phyloP scores from a whole-genome alignment of 2,113 vertebrate species.

The Hirundichthys speculiger region DNA sequence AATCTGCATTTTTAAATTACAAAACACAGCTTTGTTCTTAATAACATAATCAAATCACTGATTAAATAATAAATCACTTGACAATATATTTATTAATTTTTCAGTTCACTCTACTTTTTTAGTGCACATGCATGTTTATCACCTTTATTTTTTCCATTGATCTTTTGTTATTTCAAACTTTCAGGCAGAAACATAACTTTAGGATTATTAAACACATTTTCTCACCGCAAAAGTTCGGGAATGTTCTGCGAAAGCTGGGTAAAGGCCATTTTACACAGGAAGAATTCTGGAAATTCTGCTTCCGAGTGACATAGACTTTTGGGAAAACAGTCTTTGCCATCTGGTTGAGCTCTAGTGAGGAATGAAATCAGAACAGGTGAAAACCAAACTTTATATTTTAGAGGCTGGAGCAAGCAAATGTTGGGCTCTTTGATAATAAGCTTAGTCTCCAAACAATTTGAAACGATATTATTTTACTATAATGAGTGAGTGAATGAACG shows the following conservation, averaged over 20 bases:
- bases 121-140: too few relatives aligned
- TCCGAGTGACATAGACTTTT: conserved; percentile 62
- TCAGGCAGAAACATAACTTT: neutral
- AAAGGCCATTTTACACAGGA: conserved; percentile 74
- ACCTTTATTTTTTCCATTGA: too few relatives aligned
- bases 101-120: too few relatives aligned
- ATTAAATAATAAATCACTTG: too few relatives aligned
- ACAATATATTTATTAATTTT: too few relatives aligned
- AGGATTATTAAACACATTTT: neutral
- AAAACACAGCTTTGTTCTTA: too few relatives aligned
- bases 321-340: conserved; percentile 67
- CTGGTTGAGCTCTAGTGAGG: conserved; percentile 71
- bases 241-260: conserved; percentile 59
- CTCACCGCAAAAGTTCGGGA: conserved; percentile 69
- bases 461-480: too few relatives aligned
- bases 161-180: too few relatives aligned
- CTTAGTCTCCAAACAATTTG: neutral
- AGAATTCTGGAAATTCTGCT: conserved; percentile 67
- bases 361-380: neutral
- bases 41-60: too few relatives aligned
- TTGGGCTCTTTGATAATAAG: neutral
- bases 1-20: too few relatives aligned
- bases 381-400: neutral
- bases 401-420: neutral
- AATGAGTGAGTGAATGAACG: too few relatives aligned